Evolutionary conservation across 2,888 invertebrate genomes (phyloP), one percentile per base, ranked within the genome.

Genomic region (Epicampocera succincta): DNA sequence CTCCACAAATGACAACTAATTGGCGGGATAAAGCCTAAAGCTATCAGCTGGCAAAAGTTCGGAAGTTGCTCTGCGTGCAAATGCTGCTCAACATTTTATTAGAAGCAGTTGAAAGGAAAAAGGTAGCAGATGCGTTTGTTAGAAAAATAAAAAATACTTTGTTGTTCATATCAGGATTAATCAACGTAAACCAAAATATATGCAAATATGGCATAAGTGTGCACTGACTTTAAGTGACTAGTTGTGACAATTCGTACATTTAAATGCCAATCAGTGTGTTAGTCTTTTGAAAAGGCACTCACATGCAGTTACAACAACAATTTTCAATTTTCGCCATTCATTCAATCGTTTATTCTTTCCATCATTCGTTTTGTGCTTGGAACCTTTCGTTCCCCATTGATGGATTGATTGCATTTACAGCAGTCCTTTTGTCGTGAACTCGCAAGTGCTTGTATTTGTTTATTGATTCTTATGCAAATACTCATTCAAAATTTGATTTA

Each of bases 391-490:
- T 3, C 13, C 33, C 9, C 11, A 38, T 38, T 38, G 21, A 38
- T 21, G 38, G 38, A 50, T n/a, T 38, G n/a, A 15, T 65, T 48
- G 50, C 17, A 40, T 21, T 17, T 33, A 17, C 17, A 65, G n/a
- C 13, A 63, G 29, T 17, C 2, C 17, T 33, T 46, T 38, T 46
- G 33, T 29, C 12, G 17, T 63, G 17, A 12, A 17, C 12, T 46
- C 3, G 5, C 63, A 46, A 63, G 46, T 46, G 29, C 17, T 63
- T 63, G 63, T 5, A 11, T 63, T 46, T 63, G 25, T 63, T 63
- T 63, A 63, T 63, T 63, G 63, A 63, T 44, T 63, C 13, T 33
- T 63, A 46, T 33, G 15, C 46, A 46, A 63, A 63, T 8, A 46
- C 15, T 61, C 12, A 61, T 15, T 15, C 11, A 29, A 29, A 13